Evolutionary conservation across 2,113 vertebrate genomes (phyloP).

Genomic region (Todiramphus saurophagus): DNA sequence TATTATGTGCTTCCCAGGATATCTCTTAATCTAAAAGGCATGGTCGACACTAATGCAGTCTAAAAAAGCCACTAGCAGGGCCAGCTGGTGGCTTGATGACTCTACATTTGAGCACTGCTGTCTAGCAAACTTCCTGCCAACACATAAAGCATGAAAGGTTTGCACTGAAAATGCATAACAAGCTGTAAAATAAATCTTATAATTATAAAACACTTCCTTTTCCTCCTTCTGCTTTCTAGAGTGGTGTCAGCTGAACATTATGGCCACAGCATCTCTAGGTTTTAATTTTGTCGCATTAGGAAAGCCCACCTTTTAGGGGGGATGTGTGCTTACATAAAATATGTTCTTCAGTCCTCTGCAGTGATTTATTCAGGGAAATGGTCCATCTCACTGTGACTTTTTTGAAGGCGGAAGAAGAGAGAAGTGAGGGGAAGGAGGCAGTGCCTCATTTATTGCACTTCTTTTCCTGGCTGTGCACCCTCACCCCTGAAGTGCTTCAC

Average conservation of each 20-base stretch:
- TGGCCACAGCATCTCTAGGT: not conserved
- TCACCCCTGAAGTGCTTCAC: not conserved
- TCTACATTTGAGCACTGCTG: not conserved
- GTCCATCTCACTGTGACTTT: not conserved
- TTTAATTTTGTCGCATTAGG: not conserved
- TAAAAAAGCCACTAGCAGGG: conserved; percentile 8
- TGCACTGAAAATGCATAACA: conserved; percentile 20
- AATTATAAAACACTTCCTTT: not conserved
- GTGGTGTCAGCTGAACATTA: conserved; percentile 15
- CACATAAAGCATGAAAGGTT: not conserved
- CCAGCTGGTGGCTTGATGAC: conserved; percentile 52
- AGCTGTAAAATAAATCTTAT: conserved; percentile 36
- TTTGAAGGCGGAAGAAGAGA: not conserved
- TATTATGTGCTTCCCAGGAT: not conserved
- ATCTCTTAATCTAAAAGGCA: not conserved
- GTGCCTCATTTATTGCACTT: not conserved
- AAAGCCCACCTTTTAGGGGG: not conserved
- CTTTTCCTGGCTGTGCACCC: not conserved
- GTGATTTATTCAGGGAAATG: not conserved
- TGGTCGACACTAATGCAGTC: not conserved
- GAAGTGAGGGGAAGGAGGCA: not conserved
- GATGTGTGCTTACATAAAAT: not conserved
- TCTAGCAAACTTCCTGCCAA: conserved; percentile 39
- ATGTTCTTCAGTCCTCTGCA: not conserved
- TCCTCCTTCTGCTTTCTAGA: conserved; percentile 8